These are phyloP conservation scores for Apodemus speciosus DNA, from an alignment of 2,113 vertebrate species.

Conservation along the genomic window DNA sequence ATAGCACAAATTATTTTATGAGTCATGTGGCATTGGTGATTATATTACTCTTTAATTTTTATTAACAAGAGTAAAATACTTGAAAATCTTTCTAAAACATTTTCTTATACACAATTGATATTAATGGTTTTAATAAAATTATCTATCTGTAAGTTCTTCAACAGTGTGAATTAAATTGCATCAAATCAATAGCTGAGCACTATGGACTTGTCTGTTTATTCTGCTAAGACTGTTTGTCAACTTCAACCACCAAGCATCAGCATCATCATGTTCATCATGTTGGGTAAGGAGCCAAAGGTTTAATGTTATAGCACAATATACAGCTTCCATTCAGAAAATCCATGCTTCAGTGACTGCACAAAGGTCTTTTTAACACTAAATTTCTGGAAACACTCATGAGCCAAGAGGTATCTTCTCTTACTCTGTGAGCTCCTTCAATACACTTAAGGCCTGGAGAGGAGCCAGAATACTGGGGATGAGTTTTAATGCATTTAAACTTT, in stretches of 20 bases:
- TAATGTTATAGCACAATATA: slow-evolving; percentile 13
- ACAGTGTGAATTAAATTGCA: slow-evolving; percentile 19
- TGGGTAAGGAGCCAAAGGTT: not conserved
- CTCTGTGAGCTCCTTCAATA: not conserved
- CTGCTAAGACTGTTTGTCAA: not conserved
- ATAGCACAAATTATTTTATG: not conserved
- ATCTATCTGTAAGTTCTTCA: not conserved
- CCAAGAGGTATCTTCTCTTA: not conserved
- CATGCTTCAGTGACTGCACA: not conserved
- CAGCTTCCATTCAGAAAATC: slow-evolving; percentile 24
- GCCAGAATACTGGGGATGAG: not conserved
- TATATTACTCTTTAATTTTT: not conserved
- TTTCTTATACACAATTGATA: not conserved
- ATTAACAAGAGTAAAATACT: slow-evolving; percentile 15
- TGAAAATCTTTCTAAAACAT: slow-evolving; percentile 4
- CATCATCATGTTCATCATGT: not conserved
- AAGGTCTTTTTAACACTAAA: slow-evolving; percentile 10
- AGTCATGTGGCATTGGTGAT: not conserved
- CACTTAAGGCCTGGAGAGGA: not conserved
- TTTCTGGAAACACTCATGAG: slow-evolving; percentile 16
- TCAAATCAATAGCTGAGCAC: not conserved
- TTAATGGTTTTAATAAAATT: slow-evolving; percentile 11
- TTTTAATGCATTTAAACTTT: not conserved
- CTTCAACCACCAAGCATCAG: not conserved
- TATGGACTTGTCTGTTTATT: not conserved